Conservation (phyloP, 2,888 invertebrate genomes). For the Notocelia uddmanniana region DNA sequence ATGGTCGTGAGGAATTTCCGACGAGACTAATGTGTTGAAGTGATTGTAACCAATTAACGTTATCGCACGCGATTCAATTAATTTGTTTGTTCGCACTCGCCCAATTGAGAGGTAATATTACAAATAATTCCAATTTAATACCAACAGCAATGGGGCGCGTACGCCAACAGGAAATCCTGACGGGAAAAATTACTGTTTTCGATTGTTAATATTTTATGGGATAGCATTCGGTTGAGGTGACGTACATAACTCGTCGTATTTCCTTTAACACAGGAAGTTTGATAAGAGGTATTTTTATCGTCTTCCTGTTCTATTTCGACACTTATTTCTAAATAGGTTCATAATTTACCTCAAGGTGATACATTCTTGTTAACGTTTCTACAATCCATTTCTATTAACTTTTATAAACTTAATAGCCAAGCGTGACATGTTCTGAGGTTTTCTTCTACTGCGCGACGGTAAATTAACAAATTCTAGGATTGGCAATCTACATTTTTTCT, state of each 20-base stretch:
- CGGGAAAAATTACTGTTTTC: slow-evolving; percentile 18
- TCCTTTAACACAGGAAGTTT: slow-evolving; percentile 26
- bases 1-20: not conserved
- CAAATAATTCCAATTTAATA: slow-evolving; percentile 31
- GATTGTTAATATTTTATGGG: slow-evolving; percentile 17
- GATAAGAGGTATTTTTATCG: slow-evolving; percentile 20
- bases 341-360: not conserved
- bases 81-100: slow-evolving; percentile 49
- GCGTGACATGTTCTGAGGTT: too few relatives aligned
- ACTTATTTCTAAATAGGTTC: not conserved
- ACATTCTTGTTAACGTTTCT: too few relatives aligned
- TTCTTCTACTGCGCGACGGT: too few relatives aligned
- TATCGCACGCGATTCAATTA: slow-evolving; percentile 50
- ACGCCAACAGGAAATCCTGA: not conserved
- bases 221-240: not conserved
- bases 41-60: slow-evolving; percentile 51
- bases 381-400: too few relatives aligned
- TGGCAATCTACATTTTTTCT: not conserved
- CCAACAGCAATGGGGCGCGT: slow-evolving; percentile 15
- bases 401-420: too few relatives aligned
- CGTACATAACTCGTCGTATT: slow-evolving; percentile 7
- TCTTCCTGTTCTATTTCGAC: not conserved
- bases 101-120: slow-evolving; percentile 41
- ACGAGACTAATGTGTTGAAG: not conserved
- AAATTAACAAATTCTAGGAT: too few relatives aligned